These are phyloP conservation scores for Gryllus bimaculatus DNA, from an alignment of 1,140 invertebrate species.

Conservation along the genomic window DNA sequence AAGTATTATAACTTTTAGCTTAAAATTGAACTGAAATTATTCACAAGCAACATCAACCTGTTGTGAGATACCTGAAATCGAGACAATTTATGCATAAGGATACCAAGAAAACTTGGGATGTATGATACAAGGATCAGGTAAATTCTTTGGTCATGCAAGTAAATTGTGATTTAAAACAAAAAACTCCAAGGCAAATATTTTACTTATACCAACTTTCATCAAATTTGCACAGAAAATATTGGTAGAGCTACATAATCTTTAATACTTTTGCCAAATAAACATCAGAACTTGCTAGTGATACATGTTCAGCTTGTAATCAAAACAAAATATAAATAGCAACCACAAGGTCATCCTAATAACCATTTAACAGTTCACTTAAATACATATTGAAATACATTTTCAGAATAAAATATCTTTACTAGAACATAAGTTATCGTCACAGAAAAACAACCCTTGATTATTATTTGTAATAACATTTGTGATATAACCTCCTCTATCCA, in stretches of 20 bases:
- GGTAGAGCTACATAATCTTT: background rate
- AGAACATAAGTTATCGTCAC: conserved; percentile 1
- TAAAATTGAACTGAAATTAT: too few species aligned
- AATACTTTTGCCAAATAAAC: background rate
- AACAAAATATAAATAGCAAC: background rate
- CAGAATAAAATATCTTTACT: background rate
- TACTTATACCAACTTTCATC: background rate
- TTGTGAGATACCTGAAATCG: too few species aligned
- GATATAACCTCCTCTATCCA: background rate
- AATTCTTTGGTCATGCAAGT: too few species aligned
- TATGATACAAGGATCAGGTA: too few species aligned
- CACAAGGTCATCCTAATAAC: background rate
- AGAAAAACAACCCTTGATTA: background rate
- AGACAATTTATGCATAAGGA: too few species aligned
- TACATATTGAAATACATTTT: background rate
- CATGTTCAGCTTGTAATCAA: background rate
- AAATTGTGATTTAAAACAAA: too few species aligned
- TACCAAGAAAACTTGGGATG: too few species aligned
- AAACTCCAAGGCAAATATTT: background rate
- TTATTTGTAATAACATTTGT: background rate
- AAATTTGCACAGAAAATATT: conserved; percentile 2
- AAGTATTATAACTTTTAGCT: too few species aligned
- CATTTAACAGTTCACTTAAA: background rate
- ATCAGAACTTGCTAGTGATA: background rate
- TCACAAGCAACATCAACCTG: too few species aligned